phyloP scores from a whole-genome alignment of 1,140 invertebrate species.

The Mamestra configurata region DNA sequence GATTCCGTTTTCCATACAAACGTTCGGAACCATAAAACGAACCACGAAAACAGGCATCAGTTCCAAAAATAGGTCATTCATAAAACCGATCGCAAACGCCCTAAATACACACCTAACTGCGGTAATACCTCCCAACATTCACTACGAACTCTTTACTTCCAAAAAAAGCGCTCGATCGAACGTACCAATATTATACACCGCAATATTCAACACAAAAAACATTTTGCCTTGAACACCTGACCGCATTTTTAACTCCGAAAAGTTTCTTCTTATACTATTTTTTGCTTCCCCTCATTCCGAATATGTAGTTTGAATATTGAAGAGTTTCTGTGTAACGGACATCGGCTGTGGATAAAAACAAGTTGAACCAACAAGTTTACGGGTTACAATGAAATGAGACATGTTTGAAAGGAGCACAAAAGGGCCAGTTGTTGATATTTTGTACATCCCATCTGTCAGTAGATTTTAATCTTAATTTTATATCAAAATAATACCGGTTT shows the following conservation, averaged over 20 bases:
- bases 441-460: too few relatives aligned
- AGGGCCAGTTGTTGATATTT: not conserved
- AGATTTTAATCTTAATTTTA: too few relatives aligned
- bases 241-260: constrained; percentile 41
- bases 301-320: constrained; percentile 52
- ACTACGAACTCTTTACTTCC: not conserved
- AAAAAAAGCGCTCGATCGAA: not conserved
- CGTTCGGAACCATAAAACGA: too few relatives aligned
- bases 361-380: constrained; percentile 40
- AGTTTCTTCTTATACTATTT: constrained; percentile 37
- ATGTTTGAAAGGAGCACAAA: not conserved
- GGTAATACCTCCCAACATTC: not conserved
- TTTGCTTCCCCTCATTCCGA: constrained; percentile 24
- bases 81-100: not conserved
- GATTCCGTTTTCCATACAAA: too few relatives aligned
- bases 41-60: too few relatives aligned
- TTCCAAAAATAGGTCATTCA: not conserved
- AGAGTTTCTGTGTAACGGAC: constrained; percentile 20
- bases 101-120: not conserved
- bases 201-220: constrained; percentile 37
- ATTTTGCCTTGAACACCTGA: constrained; percentile 36
- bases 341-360: constrained; percentile 24
- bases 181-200: constrained; percentile 22
- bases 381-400: not conserved
- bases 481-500: too few relatives aligned